A percentile compares a stretch with the other conserved stretches of the same genome.
Conservation (phyloP, 2,797 vertebrate genomes). For the Acipenser transmontanus region DNA sequence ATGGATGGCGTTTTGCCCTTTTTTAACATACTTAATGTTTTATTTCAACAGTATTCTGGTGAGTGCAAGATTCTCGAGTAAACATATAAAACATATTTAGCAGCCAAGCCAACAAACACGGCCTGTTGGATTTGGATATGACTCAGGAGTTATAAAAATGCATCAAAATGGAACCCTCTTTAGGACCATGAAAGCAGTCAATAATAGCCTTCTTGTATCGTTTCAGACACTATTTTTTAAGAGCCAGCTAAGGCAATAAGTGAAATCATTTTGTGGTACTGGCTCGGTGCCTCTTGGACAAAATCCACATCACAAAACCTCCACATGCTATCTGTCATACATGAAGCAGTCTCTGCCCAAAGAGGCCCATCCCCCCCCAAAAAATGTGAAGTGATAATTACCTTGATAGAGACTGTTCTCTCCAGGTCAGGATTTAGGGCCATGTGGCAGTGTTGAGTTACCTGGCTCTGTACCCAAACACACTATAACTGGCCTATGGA, state of each 20-base stretch:
- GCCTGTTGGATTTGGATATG: background rate
- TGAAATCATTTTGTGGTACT: conserved; percentile 56
- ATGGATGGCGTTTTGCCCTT: no score
- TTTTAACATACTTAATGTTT: no score
- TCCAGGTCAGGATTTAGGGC: conserved; percentile 14
- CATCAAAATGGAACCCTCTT: background rate
- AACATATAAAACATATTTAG: no score
- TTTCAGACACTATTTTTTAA: conserved; percentile 46
- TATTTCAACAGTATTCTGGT: no score
- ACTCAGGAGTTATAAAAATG: background rate
- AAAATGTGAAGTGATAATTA: conserved; percentile 54
- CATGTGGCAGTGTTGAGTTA: conserved; percentile 23
- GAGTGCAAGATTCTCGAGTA: no score
- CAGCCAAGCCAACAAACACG: background rate
- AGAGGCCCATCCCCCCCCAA: conserved; percentile 14
- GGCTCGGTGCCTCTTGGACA: conserved; percentile 56
- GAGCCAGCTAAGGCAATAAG: conserved; percentile 50
- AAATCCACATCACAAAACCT: conserved; percentile 57
- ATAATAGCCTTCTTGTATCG: conserved; percentile 38
- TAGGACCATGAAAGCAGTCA: background rate
- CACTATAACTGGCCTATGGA: conserved; percentile 17
- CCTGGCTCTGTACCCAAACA: conserved; percentile 2
- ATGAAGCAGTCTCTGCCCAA: conserved; percentile 41
- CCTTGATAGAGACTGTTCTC: conserved; percentile 44
- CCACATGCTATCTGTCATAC: conserved; percentile 70